phyloP scores from a whole-genome alignment of 2,888 invertebrate genomes.

The Pyralis farinalis region DNA sequence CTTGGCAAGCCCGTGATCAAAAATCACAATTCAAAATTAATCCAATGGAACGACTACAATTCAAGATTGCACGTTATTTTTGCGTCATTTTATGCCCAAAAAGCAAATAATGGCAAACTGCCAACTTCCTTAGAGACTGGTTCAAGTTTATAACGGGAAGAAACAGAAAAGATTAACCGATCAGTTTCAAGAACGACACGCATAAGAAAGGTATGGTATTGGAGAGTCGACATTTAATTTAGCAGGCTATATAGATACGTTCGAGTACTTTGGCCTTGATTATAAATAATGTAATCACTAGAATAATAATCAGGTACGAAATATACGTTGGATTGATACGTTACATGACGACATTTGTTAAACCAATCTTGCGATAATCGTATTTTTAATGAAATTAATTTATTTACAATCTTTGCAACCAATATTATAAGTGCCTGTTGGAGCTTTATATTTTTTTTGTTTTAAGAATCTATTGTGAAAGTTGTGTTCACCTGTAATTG shows the following conservation, averaged over 20 bases:
- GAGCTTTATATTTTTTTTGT: too few species aligned
- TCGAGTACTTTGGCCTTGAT: conserved; percentile 41
- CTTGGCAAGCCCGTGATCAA: too few species aligned
- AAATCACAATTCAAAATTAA: too few species aligned
- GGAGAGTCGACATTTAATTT: conserved; percentile 47
- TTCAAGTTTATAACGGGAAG: conserved; percentile 40
- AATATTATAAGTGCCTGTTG: too few species aligned
- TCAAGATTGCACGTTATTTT: too few species aligned
- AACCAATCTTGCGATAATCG: conserved; percentile 15
- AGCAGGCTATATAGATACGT: conserved; percentile 36
- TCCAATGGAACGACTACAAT: too few species aligned
- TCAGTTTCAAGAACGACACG: conserved; percentile 37
- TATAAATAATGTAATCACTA: conserved; percentile 30
- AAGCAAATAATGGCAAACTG: conserved; percentile 42
- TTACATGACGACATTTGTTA: conserved; percentile 9
- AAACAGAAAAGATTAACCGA: conserved; percentile 30
- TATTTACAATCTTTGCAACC: too few species aligned
- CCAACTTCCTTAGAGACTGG: conserved; percentile 53
- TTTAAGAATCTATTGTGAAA: too few species aligned
- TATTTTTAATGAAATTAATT: too few species aligned
- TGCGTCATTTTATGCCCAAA: conserved; percentile 19
- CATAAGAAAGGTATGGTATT: conserved; percentile 30
- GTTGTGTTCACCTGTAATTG: too few species aligned
- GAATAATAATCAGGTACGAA: conserved; percentile 47
- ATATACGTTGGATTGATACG: conserved; percentile 21